A percentile compares a stretch with the other conserved stretches of the same genome.
Evolutionary conservation across 2,113 vertebrate genomes (phyloP).

Genomic region (Perognathus longimembris): DNA sequence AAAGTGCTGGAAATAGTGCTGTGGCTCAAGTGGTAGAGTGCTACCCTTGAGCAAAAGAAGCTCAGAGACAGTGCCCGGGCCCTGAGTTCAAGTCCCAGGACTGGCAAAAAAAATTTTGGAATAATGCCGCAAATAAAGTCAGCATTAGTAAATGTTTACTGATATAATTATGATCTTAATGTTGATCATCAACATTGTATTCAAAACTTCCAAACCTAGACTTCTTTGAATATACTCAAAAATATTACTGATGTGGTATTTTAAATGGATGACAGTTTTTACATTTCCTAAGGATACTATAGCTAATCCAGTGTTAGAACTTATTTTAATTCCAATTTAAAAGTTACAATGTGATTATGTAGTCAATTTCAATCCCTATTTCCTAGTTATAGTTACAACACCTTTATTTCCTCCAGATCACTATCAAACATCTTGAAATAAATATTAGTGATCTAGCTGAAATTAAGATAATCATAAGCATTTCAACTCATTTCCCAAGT

Average conservation of each 20-base stretch:
- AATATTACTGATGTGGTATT: not conserved
- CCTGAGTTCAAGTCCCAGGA: too few species aligned
- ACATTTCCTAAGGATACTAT: slow-evolving; percentile 9
- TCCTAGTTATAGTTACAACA: not conserved
- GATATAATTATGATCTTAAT: slow-evolving; percentile 28
- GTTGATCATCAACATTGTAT: slow-evolving; percentile 35
- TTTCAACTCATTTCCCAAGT: slow-evolving; percentile 13
- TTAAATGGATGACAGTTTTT: slow-evolving; percentile 1
- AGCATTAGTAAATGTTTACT: not conserved
- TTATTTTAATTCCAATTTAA: slow-evolving; percentile 41
- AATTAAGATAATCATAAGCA: slow-evolving; percentile 6
- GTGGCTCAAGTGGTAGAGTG: too few species aligned
- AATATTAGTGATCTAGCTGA: not conserved
- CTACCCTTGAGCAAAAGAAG: too few species aligned
- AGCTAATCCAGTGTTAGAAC: slow-evolving; percentile 22
- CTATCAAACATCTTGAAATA: slow-evolving; percentile 6
- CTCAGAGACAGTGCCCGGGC: too few species aligned
- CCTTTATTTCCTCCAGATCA: not conserved
- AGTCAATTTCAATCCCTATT: slow-evolving; percentile 20
- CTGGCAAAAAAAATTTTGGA: too few species aligned
- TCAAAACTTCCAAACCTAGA: not conserved
- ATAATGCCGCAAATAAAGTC: not conserved
- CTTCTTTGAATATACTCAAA: slow-evolving; percentile 29
- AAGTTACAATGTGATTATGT: not conserved
- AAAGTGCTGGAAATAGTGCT: too few species aligned